phyloP scores from a whole-genome alignment of 1,140 invertebrate species.

The Himalopsyche phryganea region DNA sequence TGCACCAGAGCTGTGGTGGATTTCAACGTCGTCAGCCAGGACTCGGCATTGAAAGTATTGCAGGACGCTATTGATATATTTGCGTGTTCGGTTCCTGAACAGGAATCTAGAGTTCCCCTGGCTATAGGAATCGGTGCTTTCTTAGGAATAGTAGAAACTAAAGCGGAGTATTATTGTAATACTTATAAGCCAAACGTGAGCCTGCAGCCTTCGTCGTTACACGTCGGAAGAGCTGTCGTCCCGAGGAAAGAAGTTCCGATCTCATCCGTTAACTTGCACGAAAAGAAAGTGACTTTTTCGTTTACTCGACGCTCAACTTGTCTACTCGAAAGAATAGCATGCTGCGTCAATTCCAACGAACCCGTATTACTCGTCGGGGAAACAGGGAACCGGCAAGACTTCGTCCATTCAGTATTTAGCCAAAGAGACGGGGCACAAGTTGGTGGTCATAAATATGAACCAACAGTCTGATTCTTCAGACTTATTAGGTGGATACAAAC shows the following conservation, averaged over 20 bases:
- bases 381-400: conserved; percentile 98
- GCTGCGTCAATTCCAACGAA: conserved; percentile 78
- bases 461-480: conserved; percentile 97
- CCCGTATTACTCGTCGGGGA: conserved; percentile 95
- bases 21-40: conserved; percentile 72
- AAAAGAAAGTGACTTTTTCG: conserved; percentile 64
- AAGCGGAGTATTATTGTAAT: conserved; percentile 76
- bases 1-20: conserved; percentile 72
- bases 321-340: conserved; percentile 83
- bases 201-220: conserved; percentile 41
- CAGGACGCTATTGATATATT: conserved; percentile 93
- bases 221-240: conserved; percentile 48
- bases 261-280: conserved; percentile 43
- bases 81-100: conserved; percentile 68
- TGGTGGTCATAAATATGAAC: conserved; percentile 98
- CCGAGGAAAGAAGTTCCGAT: conserved; percentile 43
- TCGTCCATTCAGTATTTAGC: conserved; percentile 93
- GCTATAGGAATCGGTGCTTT: conserved; percentile 74
- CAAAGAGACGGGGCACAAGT: conserved; percentile 72
- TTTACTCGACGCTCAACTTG: conserved; percentile 75
- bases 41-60: conserved; percentile 72
- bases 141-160: conserved; percentile 77
- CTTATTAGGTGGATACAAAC: conserved; percentile 95
- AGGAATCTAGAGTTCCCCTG: conserved; percentile 60
- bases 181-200: conserved; percentile 75